Percentiles rank a stretch among this genome's conserved stretches.
Conservation (phyloP, 2,797 vertebrate genomes). For the Loriculus beryllinus region DNA sequence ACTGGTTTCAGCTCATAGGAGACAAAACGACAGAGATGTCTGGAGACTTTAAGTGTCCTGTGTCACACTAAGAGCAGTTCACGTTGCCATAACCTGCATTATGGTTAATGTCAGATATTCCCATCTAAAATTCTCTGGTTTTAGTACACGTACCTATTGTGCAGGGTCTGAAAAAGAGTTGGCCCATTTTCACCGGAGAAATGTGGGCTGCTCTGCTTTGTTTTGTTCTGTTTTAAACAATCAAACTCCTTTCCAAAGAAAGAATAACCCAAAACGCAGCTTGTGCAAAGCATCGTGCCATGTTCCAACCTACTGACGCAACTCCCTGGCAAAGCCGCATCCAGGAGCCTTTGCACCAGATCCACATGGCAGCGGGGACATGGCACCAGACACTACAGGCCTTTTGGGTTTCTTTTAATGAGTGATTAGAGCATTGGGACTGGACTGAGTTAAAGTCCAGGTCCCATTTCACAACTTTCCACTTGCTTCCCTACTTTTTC, state of each 20-base stretch:
- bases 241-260: slow-evolving; percentile 12
- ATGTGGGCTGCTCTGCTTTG: neutral
- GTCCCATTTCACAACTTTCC: slow-evolving; percentile 64
- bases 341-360: slow-evolving; percentile 31
- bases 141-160: neutral
- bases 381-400: neutral
- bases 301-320: slow-evolving; percentile 23
- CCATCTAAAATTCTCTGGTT: neutral
- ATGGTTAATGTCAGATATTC: neutral
- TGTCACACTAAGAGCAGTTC: neutral
- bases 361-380: neutral
- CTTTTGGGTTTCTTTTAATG: slow-evolving; percentile 22
- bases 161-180: neutral
- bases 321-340: neutral
- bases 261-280: slow-evolving; percentile 11
- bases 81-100: neutral
- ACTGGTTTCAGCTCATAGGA: neutral
- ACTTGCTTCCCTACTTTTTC: slow-evolving; percentile 60
- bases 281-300: neutral
- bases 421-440: slow-evolving; percentile 32
- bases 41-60: neutral
- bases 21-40: neutral
- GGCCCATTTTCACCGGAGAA: neutral
- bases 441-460: neutral
- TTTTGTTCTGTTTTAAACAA: slow-evolving; percentile 6